Conservation (phyloP, 2,797 vertebrate genomes). For the Calcarius lapponicus region DNA sequence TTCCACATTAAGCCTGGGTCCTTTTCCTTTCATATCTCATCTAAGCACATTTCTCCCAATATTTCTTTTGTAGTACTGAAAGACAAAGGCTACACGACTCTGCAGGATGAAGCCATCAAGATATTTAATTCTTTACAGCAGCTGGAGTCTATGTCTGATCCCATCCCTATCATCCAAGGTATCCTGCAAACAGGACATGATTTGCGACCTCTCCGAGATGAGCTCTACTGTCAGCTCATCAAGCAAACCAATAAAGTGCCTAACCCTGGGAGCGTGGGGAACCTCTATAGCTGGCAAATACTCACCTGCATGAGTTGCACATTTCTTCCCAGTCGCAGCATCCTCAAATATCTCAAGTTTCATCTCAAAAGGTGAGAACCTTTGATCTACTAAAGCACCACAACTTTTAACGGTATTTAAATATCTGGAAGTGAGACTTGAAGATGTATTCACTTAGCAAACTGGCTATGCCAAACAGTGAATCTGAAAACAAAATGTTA, state of each 20-base stretch:
- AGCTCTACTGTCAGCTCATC: constrained; percentile 95
- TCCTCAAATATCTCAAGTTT: constrained; percentile 94
- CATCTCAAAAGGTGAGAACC: constrained; percentile 90
- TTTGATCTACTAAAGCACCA: neutral
- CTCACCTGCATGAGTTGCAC: constrained; percentile 93
- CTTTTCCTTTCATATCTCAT: neutral
- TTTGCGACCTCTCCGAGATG: constrained; percentile 89
- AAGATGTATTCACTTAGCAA: neutral
- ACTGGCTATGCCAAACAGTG: neutral
- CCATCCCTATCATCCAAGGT: constrained; percentile 89
- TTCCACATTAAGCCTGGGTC: neutral
- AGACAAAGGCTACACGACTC: constrained; percentile 88
- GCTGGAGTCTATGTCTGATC: constrained; percentile 87
- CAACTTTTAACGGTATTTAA: neutral
- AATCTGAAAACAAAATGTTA: neutral
- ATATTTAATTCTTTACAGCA: constrained; percentile 94
- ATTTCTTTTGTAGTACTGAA: constrained; percentile 78
- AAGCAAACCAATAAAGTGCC: constrained; percentile 92
- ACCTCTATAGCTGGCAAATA: constrained; percentile 91
- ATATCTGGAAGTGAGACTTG: neutral
- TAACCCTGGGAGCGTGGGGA: constrained; percentile 80
- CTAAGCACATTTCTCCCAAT: neutral
- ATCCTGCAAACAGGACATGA: constrained; percentile 92
- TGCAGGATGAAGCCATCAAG: constrained; percentile 93
- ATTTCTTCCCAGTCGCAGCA: constrained; percentile 86